Evolutionary conservation across 1,140 invertebrate species (phyloP).

Genomic region (Scaptodrosophila lebanonensis): DNA sequence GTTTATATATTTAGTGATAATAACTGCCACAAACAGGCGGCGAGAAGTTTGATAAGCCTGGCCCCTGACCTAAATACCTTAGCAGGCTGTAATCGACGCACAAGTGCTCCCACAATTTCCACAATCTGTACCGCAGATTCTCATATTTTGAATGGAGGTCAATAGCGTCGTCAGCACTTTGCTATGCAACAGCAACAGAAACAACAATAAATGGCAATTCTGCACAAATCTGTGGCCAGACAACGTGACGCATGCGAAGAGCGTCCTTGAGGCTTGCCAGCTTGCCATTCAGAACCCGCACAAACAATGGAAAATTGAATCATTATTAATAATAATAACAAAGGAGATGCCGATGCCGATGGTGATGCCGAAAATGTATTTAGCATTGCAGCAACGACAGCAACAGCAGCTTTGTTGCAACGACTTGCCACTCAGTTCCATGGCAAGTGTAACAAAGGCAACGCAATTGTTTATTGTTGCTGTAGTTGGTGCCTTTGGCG

Average conservation of each 20-base stretch:
- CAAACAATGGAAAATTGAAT: conserved; percentile 67
- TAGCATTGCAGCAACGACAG: not conserved
- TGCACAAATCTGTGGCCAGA: conserved; percentile 4
- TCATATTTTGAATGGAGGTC: conserved; percentile 13
- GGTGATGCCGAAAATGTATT: not conserved
- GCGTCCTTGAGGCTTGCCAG: conserved; percentile 52
- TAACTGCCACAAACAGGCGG: no score
- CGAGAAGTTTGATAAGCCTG: no score
- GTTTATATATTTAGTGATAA: no score
- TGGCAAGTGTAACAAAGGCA: conserved; percentile 57
- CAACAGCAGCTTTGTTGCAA: conserved; percentile 28
- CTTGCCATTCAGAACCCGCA: conserved; percentile 27
- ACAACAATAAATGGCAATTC: conserved; percentile 33
- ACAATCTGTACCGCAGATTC: not conserved
- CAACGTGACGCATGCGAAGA: conserved; percentile 49
- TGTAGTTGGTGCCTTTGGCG: no score
- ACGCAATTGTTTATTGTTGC: conserved; percentile 26
- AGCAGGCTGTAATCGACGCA: no score
- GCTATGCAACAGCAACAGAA: conserved; percentile 2
- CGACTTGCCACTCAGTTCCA: conserved; percentile 35
- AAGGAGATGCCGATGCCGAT: conserved; percentile 28
- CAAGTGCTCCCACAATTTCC: no score
- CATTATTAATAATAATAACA: conserved; percentile 58
- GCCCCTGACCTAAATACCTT: no score
- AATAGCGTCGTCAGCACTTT: conserved; percentile 24